A percentile compares a stretch with the other conserved stretches of the same genome.
Evolutionary conservation across 2,888 invertebrate genomes (phyloP).

Genomic region (Carterocephalus palaemon): DNA sequence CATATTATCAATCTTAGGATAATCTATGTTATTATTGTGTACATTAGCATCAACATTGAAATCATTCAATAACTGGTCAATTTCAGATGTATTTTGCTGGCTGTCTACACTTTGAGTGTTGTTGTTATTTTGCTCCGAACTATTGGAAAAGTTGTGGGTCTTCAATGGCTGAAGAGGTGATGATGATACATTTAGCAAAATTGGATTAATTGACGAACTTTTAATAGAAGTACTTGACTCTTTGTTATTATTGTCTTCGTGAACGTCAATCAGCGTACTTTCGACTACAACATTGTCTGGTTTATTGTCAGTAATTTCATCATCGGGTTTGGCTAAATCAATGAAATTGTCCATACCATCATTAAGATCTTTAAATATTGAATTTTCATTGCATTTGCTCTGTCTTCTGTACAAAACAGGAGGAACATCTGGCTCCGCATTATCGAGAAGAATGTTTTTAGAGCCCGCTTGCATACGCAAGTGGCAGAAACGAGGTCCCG

Average conservation of each 20-base stretch:
- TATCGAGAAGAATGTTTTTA: constrained; percentile 88
- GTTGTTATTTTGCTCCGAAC: constrained; percentile 67
- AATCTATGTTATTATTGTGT: constrained; percentile 50
- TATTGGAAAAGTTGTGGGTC: constrained; percentile 67
- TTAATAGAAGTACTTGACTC: constrained; percentile 51
- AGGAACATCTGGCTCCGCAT: constrained; percentile 84
- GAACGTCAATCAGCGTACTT: constrained; percentile 70
- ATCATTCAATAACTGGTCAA: constrained; percentile 64
- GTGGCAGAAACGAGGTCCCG: constrained; percentile 87
- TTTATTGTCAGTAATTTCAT: constrained; percentile 44
- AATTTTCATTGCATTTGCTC: constrained; percentile 69
- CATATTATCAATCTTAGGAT: constrained; percentile 35
- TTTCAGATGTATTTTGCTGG: constrained; percentile 57
- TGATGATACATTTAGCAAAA: constrained; percentile 68
- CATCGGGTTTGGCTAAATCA: constrained; percentile 54
- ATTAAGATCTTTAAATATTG: constrained; percentile 66
- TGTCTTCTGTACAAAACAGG: constrained; percentile 86
- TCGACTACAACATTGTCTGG: constrained; percentile 64
- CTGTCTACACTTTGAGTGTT: constrained; percentile 61
- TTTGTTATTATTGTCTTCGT: constrained; percentile 65
- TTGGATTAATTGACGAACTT: constrained; percentile 60
- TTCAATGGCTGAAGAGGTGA: constrained; percentile 71
- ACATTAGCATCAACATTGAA: constrained; percentile 50
- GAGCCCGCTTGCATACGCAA: constrained; percentile 87
- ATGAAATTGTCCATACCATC: constrained; percentile 66